Evolutionary conservation across 2,888 invertebrate genomes (phyloP), one percentile per base, ranked within the genome.

Genomic region (Apamea epomidion): DNA sequence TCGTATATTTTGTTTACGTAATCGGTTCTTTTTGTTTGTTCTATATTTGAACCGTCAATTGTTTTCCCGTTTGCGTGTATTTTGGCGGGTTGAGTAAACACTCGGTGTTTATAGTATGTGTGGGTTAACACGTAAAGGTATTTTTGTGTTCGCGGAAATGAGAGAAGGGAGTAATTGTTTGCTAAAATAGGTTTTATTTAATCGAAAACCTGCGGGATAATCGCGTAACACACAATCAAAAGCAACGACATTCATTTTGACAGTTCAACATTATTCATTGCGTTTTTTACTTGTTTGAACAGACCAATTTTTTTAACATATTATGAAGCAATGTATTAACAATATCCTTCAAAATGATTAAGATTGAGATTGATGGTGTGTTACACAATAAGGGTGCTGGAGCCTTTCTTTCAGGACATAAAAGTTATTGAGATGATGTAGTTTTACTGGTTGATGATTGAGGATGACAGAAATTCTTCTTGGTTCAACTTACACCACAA

Each of bases 1-100:
- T 70, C 85, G 69, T 70, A 92, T 91, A 91, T 93, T 92, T 89
- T 92, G 93, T 93, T 93, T 93, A 90, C 93, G 78, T 84, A 87
- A 86, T 84, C 87, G 79, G 85, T 83, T 89, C 85, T 89, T 86
- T 90, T 85, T 89, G 87, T 88, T 88, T 90, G 84, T 88, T 88
- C 84, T 87, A 88, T 87, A 85, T 87, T 87, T 81, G 81, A 88
- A 86, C 81, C 80, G 74, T 82, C 82, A 73, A 80, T 85, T 84
- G 86, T 85, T 86, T 87, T 85, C 87, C 71, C 45, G 77, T 29
- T 72, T 67, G 79, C 62, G 83, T 80, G 77, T 81, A 70, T 48
- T 78, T 88, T 88, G 62, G 67, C 64, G 64, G n/a, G 60, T 73
- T 69, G 74, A 12, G 74, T 83, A 84, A 84, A 83, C 64, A 80